Evolutionary conservation across 2,888 invertebrate genomes (phyloP).

Genomic region (Leptura quadrifasciata): DNA sequence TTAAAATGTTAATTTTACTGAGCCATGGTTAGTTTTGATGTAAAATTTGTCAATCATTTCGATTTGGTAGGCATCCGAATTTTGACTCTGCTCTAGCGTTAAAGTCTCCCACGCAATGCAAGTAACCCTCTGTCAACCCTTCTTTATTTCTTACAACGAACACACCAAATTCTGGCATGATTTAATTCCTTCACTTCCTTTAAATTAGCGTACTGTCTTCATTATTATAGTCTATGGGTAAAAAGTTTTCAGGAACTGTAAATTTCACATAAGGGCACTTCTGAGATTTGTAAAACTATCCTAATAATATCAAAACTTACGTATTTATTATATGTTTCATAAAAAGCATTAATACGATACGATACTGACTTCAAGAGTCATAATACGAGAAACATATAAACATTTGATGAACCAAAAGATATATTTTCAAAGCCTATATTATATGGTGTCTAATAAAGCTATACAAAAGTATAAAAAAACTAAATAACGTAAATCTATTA

Average conservation of each 20-base stretch:
- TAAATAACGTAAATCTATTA: neutral
- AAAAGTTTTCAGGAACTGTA: conserved; percentile 35
- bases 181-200: neutral
- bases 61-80: too few relatives aligned
- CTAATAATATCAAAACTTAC: conserved; percentile 47
- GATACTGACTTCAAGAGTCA: neutral
- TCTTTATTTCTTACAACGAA: too few relatives aligned
- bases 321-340: conserved; percentile 12
- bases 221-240: conserved; percentile 24
- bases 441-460: conserved; percentile 19
- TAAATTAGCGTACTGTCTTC: neutral
- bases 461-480: conserved; percentile 16
- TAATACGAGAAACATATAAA: neutral
- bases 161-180: too few relatives aligned
- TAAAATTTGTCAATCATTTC: too few relatives aligned
- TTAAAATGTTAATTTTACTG: too few relatives aligned
- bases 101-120: too few relatives aligned
- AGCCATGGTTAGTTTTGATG: too few relatives aligned
- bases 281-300: conserved; percentile 9
- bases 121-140: too few relatives aligned
- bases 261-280: conserved; percentile 39
- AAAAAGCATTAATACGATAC: neutral
- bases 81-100: too few relatives aligned
- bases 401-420: neutral
- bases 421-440: conserved; percentile 5